Evolutionary conservation across 2,888 invertebrate genomes (phyloP).

Genomic region (Leptopilina syphax): DNA sequence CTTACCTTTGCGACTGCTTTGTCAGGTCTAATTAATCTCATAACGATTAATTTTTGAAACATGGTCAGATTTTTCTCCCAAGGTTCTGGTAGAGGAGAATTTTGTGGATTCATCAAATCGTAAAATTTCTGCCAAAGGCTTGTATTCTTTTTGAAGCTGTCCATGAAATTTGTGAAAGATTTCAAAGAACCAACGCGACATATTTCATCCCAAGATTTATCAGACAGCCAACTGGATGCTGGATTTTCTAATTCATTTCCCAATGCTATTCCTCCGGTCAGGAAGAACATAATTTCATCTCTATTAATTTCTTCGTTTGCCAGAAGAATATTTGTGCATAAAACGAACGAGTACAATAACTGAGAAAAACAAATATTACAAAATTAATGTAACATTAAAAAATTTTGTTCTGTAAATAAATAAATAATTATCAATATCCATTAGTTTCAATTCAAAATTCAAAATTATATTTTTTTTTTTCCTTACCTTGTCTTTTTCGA

Average conservation of each 20-base stretch:
- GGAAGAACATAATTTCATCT: conserved; percentile 82
- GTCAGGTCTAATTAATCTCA: conserved; percentile 86
- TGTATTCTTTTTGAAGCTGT: conserved; percentile 78
- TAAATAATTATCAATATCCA: too few relatives aligned
- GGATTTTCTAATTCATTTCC: conserved; percentile 84
- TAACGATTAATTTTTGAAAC: conserved; percentile 86
- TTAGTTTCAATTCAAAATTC: too few relatives aligned
- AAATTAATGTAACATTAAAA: not conserved
- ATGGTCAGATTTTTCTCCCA: conserved; percentile 81
- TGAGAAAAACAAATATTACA: conserved; percentile 46
- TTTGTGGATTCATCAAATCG: conserved; percentile 83
- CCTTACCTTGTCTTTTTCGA: conserved; percentile 86
- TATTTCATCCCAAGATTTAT: conserved; percentile 89
- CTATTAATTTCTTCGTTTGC: conserved; percentile 80
- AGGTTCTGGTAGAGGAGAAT: conserved; percentile 80
- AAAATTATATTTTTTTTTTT: too few relatives aligned
- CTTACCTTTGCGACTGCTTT: conserved; percentile 80
- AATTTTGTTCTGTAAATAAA: too few relatives aligned
- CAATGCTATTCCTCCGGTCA: conserved; percentile 86
- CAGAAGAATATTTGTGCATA: conserved; percentile 85
- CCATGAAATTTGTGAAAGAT: conserved; percentile 79
- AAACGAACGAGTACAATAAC: conserved; percentile 82
- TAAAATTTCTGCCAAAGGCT: conserved; percentile 83
- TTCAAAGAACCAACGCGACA: conserved; percentile 81
- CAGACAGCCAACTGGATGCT: conserved; percentile 83